Evolutionary conservation across 2,888 invertebrate species (phyloP).

Genomic region (Chalcis sispes): DNA sequence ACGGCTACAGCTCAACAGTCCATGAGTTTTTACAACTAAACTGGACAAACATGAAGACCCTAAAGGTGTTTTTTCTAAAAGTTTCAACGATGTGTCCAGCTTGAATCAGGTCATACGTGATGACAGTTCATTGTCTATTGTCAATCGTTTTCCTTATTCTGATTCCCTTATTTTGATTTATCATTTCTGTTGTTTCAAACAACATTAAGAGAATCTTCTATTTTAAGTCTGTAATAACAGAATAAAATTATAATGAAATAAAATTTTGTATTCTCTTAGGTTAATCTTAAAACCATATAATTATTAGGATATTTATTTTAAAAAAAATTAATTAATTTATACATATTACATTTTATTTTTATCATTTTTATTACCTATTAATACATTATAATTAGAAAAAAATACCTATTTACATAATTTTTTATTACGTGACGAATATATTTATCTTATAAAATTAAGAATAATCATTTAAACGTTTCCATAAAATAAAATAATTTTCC

Average conservation of each 20-base stretch:
- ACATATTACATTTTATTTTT: no score
- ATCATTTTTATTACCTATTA: no score
- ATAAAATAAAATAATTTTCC: constrained; percentile 39
- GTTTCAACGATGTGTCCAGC: constrained; percentile 44
- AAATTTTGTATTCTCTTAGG: no score
- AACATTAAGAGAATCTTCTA: no score
- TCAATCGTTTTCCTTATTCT: constrained; percentile 24
- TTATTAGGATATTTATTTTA: no score
- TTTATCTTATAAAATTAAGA: neutral
- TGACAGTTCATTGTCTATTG: constrained; percentile 57
- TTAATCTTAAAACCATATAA: no score
- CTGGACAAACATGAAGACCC: constrained; percentile 10
- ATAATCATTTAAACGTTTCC: constrained; percentile 32
- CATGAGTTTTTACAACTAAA: constrained; percentile 4
- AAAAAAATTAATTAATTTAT: no score
- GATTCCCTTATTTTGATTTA: neutral
- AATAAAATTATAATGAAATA: no score
- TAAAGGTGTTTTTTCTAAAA: constrained; percentile 7
- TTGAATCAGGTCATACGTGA: constrained; percentile 60
- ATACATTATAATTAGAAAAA: neutral
- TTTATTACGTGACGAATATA: no score
- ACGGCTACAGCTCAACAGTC: constrained; percentile 12
- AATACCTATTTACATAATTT: no score
- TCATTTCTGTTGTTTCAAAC: neutral
- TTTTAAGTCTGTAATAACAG: neutral